Evolutionary conservation across 2,797 vertebrate genomes (phyloP).

Genomic region (Pipistrellus nathusii): DNA sequence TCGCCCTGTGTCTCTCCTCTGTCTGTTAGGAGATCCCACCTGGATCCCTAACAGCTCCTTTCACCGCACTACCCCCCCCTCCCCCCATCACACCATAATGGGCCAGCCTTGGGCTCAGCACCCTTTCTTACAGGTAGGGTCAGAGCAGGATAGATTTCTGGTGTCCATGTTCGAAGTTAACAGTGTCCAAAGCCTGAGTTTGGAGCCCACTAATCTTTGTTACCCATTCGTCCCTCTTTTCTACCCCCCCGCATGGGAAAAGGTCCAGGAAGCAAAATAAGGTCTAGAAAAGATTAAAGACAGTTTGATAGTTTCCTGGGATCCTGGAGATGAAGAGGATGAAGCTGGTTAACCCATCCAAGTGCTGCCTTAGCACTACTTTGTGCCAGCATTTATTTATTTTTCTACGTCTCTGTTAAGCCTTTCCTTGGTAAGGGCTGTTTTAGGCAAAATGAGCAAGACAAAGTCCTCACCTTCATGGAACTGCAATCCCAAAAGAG

Average conservation of each 20-base stretch:
- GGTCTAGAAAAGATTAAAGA: neutral
- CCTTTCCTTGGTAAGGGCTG: neutral
- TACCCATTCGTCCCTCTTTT: neutral
- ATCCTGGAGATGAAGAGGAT: neutral
- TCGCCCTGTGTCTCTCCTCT: constrained; percentile 24
- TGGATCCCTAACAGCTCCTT: neutral
- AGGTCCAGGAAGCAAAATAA: constrained; percentile 3
- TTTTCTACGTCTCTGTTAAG: neutral
- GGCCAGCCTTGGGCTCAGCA: neutral
- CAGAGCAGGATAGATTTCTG: neutral
- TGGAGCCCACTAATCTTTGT: neutral
- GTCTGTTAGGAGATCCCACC: neutral
- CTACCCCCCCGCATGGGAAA: neutral
- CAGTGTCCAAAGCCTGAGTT: neutral
- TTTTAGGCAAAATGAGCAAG: neutral
- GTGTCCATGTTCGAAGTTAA: neutral
- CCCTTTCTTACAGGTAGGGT: neutral
- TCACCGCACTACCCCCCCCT: neutral
- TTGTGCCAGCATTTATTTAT: neutral
- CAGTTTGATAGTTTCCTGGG: neutral
- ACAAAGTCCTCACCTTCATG: neutral
- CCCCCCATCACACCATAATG: too few relatives aligned
- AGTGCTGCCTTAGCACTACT: neutral
- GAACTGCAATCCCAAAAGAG: neutral
- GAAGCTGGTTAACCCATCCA: neutral